A percentile compares a stretch with the other conserved stretches of the same genome.
phyloP scores from a whole-genome alignment of 1,140 invertebrate genomes.

The Ceratosolen solmsi region DNA sequence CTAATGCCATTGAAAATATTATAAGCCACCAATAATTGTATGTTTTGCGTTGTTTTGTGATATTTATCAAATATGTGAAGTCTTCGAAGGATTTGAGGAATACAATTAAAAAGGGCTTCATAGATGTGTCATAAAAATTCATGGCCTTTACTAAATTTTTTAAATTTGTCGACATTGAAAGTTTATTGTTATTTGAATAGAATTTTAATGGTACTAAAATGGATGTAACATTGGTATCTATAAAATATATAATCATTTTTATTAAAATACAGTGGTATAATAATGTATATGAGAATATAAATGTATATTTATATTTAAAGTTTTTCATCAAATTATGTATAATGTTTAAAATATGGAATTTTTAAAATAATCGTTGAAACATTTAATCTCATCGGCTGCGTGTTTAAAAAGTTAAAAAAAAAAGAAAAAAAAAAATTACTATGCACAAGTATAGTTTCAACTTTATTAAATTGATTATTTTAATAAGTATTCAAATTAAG shows the following conservation, averaged over 20 bases:
- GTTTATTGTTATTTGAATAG: neutral
- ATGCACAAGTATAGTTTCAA: no score
- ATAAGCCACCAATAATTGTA: neutral
- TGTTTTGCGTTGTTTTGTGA: neutral
- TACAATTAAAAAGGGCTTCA: neutral
- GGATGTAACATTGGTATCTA: neutral
- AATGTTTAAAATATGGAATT: no score
- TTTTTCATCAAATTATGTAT: no score
- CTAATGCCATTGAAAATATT: slow-evolving; percentile 1
- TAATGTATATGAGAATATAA: no score
- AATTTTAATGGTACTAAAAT: neutral
- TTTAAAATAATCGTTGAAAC: no score
- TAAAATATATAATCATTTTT: neutral
- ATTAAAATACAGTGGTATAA: no score
- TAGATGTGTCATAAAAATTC: neutral
- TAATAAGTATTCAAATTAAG: no score
- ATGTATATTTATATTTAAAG: neutral
- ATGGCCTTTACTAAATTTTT: neutral
- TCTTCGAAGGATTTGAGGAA: slow-evolving; percentile 7
- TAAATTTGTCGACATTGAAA: neutral
- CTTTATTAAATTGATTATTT: no score
- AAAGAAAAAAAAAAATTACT: no score
- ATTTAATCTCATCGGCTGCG: no score
- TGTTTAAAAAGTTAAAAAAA: no score
- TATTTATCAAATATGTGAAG: neutral